Percentiles rank a stretch among this genome's conserved stretches.
phyloP scores from a whole-genome alignment of 2,888 invertebrate species.

The Polyommatus iphigenia region DNA sequence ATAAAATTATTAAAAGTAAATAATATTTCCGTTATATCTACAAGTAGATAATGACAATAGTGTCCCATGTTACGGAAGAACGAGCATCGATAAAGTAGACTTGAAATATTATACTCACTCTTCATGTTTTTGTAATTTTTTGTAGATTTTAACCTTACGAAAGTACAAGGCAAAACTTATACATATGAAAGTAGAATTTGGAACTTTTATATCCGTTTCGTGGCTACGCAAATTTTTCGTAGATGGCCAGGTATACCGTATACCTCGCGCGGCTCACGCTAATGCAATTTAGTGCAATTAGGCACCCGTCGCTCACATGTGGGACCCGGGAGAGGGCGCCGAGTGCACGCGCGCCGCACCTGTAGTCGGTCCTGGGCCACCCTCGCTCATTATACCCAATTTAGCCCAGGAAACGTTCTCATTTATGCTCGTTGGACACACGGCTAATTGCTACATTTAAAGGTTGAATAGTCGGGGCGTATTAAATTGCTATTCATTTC shows the following conservation, averaged over 20 bases:
- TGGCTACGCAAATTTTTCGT: background rate
- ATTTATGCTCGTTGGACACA: conserved; percentile 67
- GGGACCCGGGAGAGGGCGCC: conserved; percentile 38
- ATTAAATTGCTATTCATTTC: conserved; percentile 38
- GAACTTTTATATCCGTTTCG: too few species aligned
- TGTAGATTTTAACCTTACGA: background rate
- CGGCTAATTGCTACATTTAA: conserved; percentile 60
- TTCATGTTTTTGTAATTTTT: too few species aligned
- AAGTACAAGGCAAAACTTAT: background rate
- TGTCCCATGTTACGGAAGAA: background rate
- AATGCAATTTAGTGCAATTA: conserved; percentile 63
- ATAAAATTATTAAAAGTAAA: too few species aligned
- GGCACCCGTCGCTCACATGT: conserved; percentile 50
- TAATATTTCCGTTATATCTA: too few species aligned
- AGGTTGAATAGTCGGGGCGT: conserved; percentile 44
- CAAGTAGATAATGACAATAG: too few species aligned
- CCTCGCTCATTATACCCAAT: conserved; percentile 70
- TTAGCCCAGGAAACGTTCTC: conserved; percentile 67
- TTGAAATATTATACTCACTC: too few species aligned
- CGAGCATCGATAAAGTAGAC: background rate
- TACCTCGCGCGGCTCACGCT: conserved; percentile 43
- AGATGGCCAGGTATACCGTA: background rate
- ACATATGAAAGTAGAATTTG: background rate
- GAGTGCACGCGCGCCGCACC: conserved; percentile 65
- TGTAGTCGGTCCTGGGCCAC: conserved; percentile 58